Evolutionary conservation across 2,797 vertebrate species (phyloP).

Genomic region (Diplodus sargus): DNA sequence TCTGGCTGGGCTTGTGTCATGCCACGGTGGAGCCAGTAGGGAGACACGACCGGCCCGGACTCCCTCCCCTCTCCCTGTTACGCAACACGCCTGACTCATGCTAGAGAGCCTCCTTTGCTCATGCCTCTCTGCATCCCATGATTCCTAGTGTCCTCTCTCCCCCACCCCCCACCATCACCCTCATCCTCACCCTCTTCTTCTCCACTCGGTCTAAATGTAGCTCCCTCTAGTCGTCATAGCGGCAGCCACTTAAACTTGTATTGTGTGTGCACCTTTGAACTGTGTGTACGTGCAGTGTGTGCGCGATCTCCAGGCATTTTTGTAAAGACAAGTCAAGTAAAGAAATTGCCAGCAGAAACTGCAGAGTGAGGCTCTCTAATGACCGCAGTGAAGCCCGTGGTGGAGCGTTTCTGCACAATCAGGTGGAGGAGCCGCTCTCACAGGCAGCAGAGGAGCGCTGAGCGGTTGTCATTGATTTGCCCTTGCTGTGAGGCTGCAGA

Average conservation of each 20-base stretch:
- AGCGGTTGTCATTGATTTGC: conserved; percentile 65
- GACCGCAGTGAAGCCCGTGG: conserved; percentile 5
- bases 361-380: neutral
- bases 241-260: conserved; percentile 13
- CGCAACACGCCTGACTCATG: conserved; percentile 82
- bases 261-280: neutral
- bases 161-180: conserved; percentile 3
- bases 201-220: conserved; percentile 11
- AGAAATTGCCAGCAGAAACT: neutral
- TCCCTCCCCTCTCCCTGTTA: conserved; percentile 62
- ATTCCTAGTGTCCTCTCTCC: conserved; percentile 63
- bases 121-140: conserved; percentile 60
- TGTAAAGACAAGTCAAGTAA: neutral
- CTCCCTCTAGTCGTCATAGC: conserved; percentile 7
- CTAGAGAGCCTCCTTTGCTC: conserved; percentile 63
- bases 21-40: conserved; percentile 36
- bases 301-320: neutral
- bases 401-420: conserved; percentile 3
- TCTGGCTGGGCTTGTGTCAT: conserved; percentile 29
- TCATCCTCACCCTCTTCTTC: conserved; percentile 13
- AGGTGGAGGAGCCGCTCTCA: conserved; percentile 28
- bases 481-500: conserved; percentile 65
- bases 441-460: conserved; percentile 23
- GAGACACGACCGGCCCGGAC: conserved; percentile 44
- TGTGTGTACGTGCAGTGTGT: neutral